Evolutionary conservation across 2,113 vertebrate species (phyloP).

Genomic region (Amblyornis subalaris): DNA sequence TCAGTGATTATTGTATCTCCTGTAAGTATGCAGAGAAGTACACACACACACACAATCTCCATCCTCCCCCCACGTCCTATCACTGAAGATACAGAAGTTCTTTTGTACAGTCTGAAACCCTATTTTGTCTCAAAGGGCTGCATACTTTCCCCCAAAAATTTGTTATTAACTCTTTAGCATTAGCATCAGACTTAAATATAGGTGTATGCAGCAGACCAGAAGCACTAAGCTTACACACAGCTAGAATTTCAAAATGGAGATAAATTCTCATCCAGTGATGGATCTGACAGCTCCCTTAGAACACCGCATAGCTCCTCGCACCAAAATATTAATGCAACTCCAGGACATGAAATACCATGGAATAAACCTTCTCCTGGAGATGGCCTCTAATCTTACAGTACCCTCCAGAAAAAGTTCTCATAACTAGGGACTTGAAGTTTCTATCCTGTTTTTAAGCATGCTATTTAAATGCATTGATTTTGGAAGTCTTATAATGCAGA

Average conservation of each 20-base stretch:
- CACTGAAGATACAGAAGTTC: not conserved
- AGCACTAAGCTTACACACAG: not conserved
- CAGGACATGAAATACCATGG: not conserved
- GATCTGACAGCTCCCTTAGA: not conserved
- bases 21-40: not conserved
- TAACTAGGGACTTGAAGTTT: conserved; percentile 12
- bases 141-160: not conserved
- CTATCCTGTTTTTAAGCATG: conserved; percentile 59
- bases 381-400: conserved; percentile 2
- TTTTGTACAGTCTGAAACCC: not conserved
- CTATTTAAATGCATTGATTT: conserved; percentile 74
- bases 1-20: not conserved
- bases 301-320: not conserved
- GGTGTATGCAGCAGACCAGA: not conserved
- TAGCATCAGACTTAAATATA: not conserved
- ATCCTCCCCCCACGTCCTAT: not conserved
- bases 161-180: not conserved
- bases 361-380: conserved; percentile 5
- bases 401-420: conserved; percentile 33
- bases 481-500: conserved; percentile 36
- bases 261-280: not conserved
- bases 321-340: not conserved
- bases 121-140: not conserved
- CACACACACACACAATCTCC: not conserved
- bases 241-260: not conserved